phyloP scores from a whole-genome alignment of 2,797 vertebrate species.

The Allobates femoralis region DNA sequence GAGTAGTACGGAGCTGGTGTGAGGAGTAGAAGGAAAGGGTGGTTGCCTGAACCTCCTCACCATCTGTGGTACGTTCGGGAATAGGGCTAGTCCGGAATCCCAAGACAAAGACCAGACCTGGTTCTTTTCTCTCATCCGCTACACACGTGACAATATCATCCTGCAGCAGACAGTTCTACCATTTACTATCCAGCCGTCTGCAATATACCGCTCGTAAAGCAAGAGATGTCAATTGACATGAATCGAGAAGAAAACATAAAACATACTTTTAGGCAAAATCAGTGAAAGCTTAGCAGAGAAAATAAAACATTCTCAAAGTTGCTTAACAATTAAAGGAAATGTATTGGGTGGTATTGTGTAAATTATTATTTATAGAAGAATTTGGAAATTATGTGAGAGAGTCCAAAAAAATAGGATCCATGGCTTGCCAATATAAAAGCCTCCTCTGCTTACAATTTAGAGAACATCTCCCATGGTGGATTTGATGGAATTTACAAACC shows the following conservation, averaged over 20 bases:
- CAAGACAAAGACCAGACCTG: too few relatives aligned
- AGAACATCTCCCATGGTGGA: constrained; percentile 30
- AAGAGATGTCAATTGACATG: neutral
- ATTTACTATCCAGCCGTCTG: neutral
- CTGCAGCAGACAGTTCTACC: neutral
- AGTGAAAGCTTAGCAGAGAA: neutral
- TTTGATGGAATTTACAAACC: constrained; percentile 25
- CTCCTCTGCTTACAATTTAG: neutral
- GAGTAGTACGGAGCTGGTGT: too few relatives aligned
- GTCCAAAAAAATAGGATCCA: neutral
- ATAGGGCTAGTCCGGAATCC: too few relatives aligned
- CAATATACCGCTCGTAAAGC: too few relatives aligned
- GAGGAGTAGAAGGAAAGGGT: too few relatives aligned
- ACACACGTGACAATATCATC: too few relatives aligned
- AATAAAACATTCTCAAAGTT: neutral
- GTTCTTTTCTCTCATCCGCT: too few relatives aligned
- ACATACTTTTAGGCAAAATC: neutral
- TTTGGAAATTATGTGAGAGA: neutral
- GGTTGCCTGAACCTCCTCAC: too few relatives aligned
- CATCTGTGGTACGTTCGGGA: too few relatives aligned
- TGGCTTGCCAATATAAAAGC: neutral
- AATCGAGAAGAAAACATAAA: neutral
- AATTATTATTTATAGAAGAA: neutral
- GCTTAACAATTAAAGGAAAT: neutral
- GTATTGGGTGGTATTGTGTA: neutral